phyloP scores from a whole-genome alignment of 2,113 vertebrate species.

The Rhagologus leucostigma region DNA sequence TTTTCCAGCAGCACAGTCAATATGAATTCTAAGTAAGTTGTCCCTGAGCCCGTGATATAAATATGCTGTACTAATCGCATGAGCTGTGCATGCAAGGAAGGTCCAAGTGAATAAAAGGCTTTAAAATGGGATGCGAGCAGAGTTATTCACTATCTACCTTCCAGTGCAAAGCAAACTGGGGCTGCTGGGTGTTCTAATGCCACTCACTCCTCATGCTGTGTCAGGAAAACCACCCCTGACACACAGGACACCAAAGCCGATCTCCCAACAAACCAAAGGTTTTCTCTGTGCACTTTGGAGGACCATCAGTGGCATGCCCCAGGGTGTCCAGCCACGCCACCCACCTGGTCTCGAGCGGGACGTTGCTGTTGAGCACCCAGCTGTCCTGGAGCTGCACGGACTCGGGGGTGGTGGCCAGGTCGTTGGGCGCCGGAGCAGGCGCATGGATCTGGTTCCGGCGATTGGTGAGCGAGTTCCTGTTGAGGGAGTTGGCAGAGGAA shows the following conservation, averaged over 20 bases:
- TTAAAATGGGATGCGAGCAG: constrained; percentile 32
- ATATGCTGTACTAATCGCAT: constrained; percentile 42
- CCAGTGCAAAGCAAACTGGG: background rate
- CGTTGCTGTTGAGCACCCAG: constrained; percentile 99
- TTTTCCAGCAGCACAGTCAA: constrained; percentile 66
- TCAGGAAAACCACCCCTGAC: background rate
- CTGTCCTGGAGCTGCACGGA: constrained; percentile 99
- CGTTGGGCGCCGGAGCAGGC: constrained; percentile 84
- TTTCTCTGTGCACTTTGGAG: background rate
- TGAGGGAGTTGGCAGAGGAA: constrained; percentile 96
- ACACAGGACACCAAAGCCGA: background rate
- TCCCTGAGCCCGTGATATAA: constrained; percentile 54
- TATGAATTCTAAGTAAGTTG: constrained; percentile 49
- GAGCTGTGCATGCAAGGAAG: constrained; percentile 31
- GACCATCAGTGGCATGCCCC: fast-evolving
- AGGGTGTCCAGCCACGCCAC: fast-evolving
- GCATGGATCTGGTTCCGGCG: constrained; percentile 92
- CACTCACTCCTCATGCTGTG: fast-evolving
- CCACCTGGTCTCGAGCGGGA: constrained; percentile 95
- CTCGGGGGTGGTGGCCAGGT: constrained; percentile 93
- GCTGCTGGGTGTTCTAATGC: background rate
- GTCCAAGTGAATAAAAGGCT: constrained; percentile 22
- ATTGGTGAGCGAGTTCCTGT: constrained; percentile 92
- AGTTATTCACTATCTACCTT: background rate
- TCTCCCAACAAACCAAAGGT: fast-evolving